Evolutionary conservation across 1,140 invertebrate species (phyloP).

Genomic region (Magallana angulata): DNA sequence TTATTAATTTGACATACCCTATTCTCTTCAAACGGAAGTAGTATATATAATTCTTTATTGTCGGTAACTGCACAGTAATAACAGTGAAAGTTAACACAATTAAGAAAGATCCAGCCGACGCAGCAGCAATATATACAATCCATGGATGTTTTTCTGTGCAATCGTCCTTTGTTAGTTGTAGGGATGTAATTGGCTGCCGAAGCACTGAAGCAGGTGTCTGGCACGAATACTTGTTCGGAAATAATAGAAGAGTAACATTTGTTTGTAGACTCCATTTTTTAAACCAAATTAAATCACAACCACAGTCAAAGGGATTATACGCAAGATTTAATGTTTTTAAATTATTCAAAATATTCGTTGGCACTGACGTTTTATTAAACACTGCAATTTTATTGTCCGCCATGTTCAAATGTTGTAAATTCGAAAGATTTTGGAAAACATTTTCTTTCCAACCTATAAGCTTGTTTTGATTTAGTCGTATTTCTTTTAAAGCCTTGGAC

Average conservation of each 20-base stretch:
- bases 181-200: neutral
- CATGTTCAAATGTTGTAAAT: neutral
- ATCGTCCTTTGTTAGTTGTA: conserved; percentile 19
- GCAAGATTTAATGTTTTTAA: neutral
- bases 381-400: conserved; percentile 10
- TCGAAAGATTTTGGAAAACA: conserved; percentile 14
- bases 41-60: conserved; percentile 30
- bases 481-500: neutral
- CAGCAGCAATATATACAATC: neutral
- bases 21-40: conserved; percentile 22
- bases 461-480: neutral
- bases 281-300: conserved; percentile 45
- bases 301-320: conserved; percentile 35
- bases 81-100: neutral
- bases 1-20: conserved; percentile 24
- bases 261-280: neutral
- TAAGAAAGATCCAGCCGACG: neutral
- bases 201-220: neutral
- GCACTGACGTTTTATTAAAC: conserved; percentile 40
- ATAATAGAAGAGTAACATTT: neutral
- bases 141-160: conserved; percentile 22
- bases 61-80: neutral
- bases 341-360: neutral
- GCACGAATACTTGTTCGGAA: conserved; percentile 29
- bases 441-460: conserved; percentile 14